Base-by-base conservation (phyloP, 1,140 invertebrate genomes). In the fruit fly (Drosophila melanogaster) region DNA sequence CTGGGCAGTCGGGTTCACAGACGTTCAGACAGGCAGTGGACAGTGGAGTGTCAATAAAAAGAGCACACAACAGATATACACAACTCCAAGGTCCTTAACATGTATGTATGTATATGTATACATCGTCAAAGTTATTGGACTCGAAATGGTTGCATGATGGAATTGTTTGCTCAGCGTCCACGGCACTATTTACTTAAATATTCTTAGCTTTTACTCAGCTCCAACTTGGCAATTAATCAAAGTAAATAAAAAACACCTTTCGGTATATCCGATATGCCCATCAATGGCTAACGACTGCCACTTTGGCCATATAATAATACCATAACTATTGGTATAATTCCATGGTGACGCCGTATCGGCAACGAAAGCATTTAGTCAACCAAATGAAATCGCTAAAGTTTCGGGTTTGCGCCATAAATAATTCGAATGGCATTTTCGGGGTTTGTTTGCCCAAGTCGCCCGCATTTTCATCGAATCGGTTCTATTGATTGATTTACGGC, bases 401-500 rank as follows among this genome's bases (percentile, higher is more conserved):
- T 35, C 30, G 19, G 12, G 8, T n/a, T 26, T 11, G 33, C 12
- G 33, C 14, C 51, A 46, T 54, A 66, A 53, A 38, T 43, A 44
- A 65, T 59, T 41, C 24, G 8, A 4, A 19, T 17, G 17, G n/a
- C 17, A 24, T 64, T 14, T 24, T n/a, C 14, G 12, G 11, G 17
- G 33, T 7, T 30, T 40, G 58, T 38, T 50, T n/a, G 22, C 15
- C n/a, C 11, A 50, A 50, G 26, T 33, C 26, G 40, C 77, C 81
- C 73, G 81, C 77, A 85, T 77, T 50, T 24, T 30, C 44, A 54
- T 62, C 30, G 46, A 55, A 38, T 38, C 55, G 37, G 43, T 12
- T 70, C 47, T 59, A 70, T 85, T 85, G 81, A 85, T 85, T 81
- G 81, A 86, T 85, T 85, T 86, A 85, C 74, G 77, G 73, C 10